Evolutionary conservation across 2,113 vertebrate species (phyloP).

Genomic region (Toxotes jaculatrix): DNA sequence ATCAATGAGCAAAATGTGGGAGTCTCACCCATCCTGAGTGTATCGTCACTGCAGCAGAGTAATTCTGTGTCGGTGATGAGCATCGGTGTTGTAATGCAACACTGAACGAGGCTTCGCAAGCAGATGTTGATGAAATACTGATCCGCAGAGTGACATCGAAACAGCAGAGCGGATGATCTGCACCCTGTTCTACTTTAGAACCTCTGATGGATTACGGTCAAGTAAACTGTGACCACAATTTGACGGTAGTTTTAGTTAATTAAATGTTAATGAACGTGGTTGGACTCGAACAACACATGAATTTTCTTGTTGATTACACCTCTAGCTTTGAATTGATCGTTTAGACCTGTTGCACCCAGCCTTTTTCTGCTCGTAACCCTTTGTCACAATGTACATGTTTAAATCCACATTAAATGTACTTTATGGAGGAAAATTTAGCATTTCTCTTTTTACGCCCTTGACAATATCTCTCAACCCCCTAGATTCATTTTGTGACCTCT

Average conservation of each 20-base stretch:
- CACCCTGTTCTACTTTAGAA: background rate
- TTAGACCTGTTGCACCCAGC: background rate
- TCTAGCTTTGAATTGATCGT: background rate
- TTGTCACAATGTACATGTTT: background rate
- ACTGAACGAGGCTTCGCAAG: background rate
- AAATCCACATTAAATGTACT: no score
- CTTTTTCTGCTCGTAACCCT: background rate
- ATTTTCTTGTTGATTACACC: background rate
- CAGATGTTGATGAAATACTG: slow-evolving; percentile 73
- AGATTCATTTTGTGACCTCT: no score
- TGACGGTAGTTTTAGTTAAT: background rate
- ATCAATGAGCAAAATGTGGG: no score
- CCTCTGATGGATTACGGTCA: no score
- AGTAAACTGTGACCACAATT: background rate
- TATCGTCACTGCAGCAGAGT: slow-evolving; percentile 6
- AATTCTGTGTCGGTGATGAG: slow-evolving; percentile 1
- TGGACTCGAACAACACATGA: background rate
- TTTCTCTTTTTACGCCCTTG: no score
- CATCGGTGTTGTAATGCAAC: slow-evolving; percentile 18
- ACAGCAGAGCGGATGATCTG: background rate
- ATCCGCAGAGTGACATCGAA: slow-evolving; percentile 37
- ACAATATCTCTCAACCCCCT: no score
- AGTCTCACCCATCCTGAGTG: no score
- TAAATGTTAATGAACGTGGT: background rate
- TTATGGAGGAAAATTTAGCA: no score